Conservation (phyloP, 2,113 vertebrate genomes). For the Semnornis frantzii region DNA sequence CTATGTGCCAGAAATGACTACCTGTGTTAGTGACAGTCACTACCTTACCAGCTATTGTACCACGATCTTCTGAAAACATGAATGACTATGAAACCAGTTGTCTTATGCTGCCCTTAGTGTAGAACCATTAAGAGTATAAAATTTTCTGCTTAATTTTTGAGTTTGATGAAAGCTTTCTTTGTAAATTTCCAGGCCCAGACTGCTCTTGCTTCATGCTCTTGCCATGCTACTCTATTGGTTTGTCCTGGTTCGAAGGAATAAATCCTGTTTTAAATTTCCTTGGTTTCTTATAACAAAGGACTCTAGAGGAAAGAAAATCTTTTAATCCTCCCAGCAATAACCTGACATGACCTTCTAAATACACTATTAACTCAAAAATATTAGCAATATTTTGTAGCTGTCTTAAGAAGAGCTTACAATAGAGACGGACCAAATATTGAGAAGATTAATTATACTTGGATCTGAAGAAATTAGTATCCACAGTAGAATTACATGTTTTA, state of each 20-base stretch:
- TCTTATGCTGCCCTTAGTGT: conserved; percentile 15
- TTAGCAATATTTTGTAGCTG: conserved; percentile 57
- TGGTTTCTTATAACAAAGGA: conserved; percentile 73
- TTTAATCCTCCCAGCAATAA: conserved; percentile 72
- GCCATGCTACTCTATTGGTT: conserved; percentile 59
- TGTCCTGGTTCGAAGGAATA: conserved; percentile 70
- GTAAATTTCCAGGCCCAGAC: conserved; percentile 71
- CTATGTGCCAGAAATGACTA: background rate
- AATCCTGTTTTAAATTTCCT: conserved; percentile 80
- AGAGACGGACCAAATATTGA: conserved; percentile 20
- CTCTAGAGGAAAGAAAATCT: conserved; percentile 71
- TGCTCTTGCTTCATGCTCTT: conserved; percentile 66
- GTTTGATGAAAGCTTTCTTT: conserved; percentile 63
- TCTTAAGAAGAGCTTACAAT: conserved; percentile 42
- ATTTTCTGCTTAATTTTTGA: conserved; percentile 64
- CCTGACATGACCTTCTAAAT: conserved; percentile 75
- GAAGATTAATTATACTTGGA: background rate
- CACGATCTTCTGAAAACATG: background rate
- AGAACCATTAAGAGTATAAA: conserved; percentile 62
- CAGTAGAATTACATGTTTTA: conserved; percentile 43
- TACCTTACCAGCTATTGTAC: background rate
- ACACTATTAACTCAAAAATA: conserved; percentile 59
- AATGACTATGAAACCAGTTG: conserved; percentile 53
- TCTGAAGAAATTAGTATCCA: conserved; percentile 3
- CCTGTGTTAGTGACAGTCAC: background rate